A percentile compares a stretch with the other conserved stretches of the same genome.
phyloP scores from a whole-genome alignment of 2,888 invertebrate species.

The Pollenia griseotomentosa region DNA sequence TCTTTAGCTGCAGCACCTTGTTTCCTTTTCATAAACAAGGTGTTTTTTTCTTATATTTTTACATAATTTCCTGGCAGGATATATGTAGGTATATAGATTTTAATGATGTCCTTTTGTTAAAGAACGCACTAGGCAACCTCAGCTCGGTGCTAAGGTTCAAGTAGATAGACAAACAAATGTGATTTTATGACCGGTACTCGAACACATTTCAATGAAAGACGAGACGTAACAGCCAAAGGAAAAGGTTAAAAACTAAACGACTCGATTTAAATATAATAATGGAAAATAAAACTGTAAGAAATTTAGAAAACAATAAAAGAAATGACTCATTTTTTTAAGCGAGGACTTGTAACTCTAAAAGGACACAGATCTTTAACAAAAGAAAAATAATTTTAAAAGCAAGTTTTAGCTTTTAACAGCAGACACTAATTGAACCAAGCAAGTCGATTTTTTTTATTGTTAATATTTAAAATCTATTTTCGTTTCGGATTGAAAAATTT shows the following conservation, averaged over 20 bases:
- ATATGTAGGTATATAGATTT: neutral
- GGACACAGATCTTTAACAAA: too few species aligned
- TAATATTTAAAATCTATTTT: too few species aligned
- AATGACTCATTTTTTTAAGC: neutral
- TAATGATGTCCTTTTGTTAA: constrained; percentile 32
- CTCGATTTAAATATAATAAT: constrained; percentile 18
- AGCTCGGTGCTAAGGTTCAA: neutral
- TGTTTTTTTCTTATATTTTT: constrained; percentile 13
- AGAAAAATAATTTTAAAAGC: too few species aligned
- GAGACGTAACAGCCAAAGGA: neutral
- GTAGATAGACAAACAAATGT: neutral
- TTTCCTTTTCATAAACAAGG: constrained; percentile 3
- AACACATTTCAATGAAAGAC: neutral
- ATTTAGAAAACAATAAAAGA: constrained; percentile 1
- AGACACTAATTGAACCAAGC: too few species aligned
- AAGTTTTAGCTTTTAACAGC: too few species aligned
- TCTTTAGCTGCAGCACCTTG: neutral
- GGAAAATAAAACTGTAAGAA: neutral
- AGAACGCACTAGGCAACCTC: neutral
- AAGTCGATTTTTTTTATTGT: too few species aligned
- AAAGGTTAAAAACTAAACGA: neutral
- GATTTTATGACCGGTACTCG: neutral
- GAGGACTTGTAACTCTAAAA: too few species aligned
- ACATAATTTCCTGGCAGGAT: constrained; percentile 34
- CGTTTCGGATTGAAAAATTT: too few species aligned